Conservation (phyloP, 2,888 invertebrate species). For the Cyaniris semiargus region DNA sequence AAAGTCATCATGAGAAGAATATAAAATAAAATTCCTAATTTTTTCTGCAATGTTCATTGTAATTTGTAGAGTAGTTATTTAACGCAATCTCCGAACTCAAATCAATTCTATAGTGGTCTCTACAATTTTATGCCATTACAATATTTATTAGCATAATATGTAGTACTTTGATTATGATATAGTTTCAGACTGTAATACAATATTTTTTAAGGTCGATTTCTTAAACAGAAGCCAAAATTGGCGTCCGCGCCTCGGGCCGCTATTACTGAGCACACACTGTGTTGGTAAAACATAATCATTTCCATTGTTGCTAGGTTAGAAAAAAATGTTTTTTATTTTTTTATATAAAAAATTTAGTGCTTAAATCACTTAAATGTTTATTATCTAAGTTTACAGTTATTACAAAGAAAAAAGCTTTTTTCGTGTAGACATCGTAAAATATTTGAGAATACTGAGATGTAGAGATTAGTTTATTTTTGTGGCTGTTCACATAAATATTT, state of each 20-base stretch:
- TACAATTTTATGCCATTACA: background rate
- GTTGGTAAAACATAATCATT: slow-evolving; percentile 50
- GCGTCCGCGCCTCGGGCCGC: slow-evolving; percentile 67
- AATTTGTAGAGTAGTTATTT: too few relatives aligned
- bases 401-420: background rate
- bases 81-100: background rate
- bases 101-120: background rate
- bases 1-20: too few relatives aligned
- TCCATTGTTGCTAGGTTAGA: slow-evolving; percentile 40
- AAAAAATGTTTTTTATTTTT: background rate
- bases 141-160: background rate
- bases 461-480: too few relatives aligned
- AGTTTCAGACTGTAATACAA: slow-evolving; percentile 44
- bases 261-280: slow-evolving; percentile 57
- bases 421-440: background rate
- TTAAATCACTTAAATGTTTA: background rate
- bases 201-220: slow-evolving; percentile 65
- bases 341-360: background rate
- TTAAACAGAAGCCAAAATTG: slow-evolving; percentile 76
- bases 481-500: too few relatives aligned
- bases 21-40: background rate
- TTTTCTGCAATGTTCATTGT: background rate
- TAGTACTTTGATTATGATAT: background rate
- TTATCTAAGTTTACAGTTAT: background rate
- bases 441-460: background rate